These are phyloP conservation scores for Lepidostoma basale DNA, from an alignment of 1,140 invertebrate species.

Conservation along the genomic window DNA sequence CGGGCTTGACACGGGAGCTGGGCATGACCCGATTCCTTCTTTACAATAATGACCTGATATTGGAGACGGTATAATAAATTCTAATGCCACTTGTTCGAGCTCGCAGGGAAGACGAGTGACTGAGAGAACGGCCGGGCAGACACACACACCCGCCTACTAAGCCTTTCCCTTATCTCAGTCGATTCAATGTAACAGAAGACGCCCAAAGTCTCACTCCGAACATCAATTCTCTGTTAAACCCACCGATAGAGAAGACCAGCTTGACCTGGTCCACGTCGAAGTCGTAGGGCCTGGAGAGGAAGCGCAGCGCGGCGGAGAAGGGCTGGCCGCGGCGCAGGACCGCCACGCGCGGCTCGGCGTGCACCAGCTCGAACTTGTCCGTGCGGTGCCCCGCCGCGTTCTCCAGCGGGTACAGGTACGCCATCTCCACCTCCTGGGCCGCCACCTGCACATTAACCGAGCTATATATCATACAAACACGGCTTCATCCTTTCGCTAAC, in stretches of 20 bases:
- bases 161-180: too few species aligned
- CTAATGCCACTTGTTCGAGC: too few species aligned
- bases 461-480: not conserved
- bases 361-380: slow-evolving; percentile 65
- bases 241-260: slow-evolving; percentile 68
- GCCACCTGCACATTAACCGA: slow-evolving; percentile 48
- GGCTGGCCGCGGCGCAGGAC: slow-evolving; percentile 69
- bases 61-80: too few species aligned
- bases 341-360: slow-evolving; percentile 59
- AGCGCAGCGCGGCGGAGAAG: slow-evolving; percentile 67
- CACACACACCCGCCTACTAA: too few species aligned
- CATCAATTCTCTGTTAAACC: slow-evolving; percentile 37
- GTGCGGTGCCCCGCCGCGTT: slow-evolving; percentile 70
- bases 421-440: slow-evolving; percentile 61
- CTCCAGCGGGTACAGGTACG: slow-evolving; percentile 67
- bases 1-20: too few species aligned
- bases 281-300: slow-evolving; percentile 61
- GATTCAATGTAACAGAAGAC: too few species aligned
- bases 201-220: too few species aligned
- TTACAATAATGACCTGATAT: too few species aligned
- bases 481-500: too few species aligned
- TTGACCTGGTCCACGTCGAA: slow-evolving; percentile 62
- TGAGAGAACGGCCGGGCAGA: too few species aligned
- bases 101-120: too few species aligned
- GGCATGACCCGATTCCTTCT: too few species aligned